phyloP scores from a whole-genome alignment of 53 echinoderm and acorn worm species.

The Echinarachnius parma region DNA sequence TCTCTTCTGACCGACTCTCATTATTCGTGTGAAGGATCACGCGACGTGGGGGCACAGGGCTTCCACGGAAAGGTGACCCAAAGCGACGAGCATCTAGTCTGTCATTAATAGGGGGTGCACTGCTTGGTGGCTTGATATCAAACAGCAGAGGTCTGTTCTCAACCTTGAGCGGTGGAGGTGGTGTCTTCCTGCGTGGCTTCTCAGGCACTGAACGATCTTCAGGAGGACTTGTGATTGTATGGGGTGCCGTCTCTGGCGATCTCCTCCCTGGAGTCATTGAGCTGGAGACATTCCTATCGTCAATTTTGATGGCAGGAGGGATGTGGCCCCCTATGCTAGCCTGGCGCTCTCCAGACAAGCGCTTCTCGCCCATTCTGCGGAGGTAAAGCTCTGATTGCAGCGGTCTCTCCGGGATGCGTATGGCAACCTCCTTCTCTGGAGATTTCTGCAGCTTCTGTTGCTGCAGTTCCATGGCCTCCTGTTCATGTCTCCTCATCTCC shows the following conservation, averaged over 20 bases:
- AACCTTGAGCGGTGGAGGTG: slow-evolving; percentile 26
- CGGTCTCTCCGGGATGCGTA: slow-evolving; percentile 85
- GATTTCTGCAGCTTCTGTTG: slow-evolving; percentile 24
- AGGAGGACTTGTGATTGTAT: slow-evolving; percentile 45
- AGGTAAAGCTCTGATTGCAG: slow-evolving; percentile 80
- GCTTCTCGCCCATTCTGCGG: slow-evolving; percentile 72
- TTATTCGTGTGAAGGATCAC: slow-evolving; percentile 48
- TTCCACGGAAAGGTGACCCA: slow-evolving; percentile 11
- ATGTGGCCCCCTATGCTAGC: slow-evolving; percentile 18
- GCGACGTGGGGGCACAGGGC: slow-evolving; percentile 27
- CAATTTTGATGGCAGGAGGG: slow-evolving; percentile 38
- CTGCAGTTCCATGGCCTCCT: neutral
- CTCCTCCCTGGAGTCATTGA: neutral
- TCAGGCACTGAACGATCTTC: slow-evolving; percentile 15
- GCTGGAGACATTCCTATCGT: slow-evolving; percentile 25
- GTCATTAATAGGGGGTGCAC: slow-evolving; percentile 45
- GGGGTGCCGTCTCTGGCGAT: slow-evolving; percentile 24
- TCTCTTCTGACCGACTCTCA: slow-evolving; percentile 51
- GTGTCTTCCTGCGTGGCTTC: slow-evolving; percentile 20
- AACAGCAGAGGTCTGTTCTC: slow-evolving; percentile 41
- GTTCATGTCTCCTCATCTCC: neutral
- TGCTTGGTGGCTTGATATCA: slow-evolving; percentile 50
- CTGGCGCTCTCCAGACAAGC: slow-evolving; percentile 27
- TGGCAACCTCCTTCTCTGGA: slow-evolving; percentile 59
- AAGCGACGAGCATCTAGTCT: slow-evolving; percentile 42